Conservation (phyloP, 2,888 invertebrate species). For the Chirona hameri region DNA sequence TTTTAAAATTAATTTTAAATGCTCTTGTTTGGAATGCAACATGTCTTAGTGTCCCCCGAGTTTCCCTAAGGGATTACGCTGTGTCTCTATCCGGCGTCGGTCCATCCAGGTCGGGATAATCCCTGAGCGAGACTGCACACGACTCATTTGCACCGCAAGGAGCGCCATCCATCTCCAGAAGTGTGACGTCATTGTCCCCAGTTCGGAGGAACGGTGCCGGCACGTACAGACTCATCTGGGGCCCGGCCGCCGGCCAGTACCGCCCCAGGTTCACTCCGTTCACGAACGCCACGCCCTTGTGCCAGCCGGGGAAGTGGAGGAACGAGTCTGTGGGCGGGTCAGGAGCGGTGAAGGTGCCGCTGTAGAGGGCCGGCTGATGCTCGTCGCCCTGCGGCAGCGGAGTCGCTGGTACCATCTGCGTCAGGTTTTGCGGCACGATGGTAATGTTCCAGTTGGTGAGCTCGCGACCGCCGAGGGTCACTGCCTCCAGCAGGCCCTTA, state of each 20-base stretch:
- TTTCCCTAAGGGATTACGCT: too few species aligned
- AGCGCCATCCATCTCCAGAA: constrained; percentile 36
- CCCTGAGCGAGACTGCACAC: constrained; percentile 34
- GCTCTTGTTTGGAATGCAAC: too few species aligned
- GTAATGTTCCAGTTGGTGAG: constrained; percentile 44
- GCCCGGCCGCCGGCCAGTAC: constrained; percentile 54
- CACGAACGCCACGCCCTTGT: constrained; percentile 46
- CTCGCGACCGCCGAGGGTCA: constrained; percentile 39
- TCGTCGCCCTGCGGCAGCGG: constrained; percentile 37
- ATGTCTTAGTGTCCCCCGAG: too few species aligned
- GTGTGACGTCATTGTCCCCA: constrained; percentile 34
- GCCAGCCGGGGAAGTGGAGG: background rate
- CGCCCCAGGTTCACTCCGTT: constrained; percentile 53
- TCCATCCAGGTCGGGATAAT: constrained; percentile 34
- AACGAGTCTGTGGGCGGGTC: constrained; percentile 56
- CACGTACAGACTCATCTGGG: constrained; percentile 51
- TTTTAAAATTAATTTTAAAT: too few species aligned
- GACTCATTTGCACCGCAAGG: background rate
- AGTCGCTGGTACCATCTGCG: background rate
- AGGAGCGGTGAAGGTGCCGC: constrained; percentile 38
- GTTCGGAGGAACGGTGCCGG: constrained; percentile 44
- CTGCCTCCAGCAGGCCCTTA: constrained; percentile 32
- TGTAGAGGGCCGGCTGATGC: constrained; percentile 36
- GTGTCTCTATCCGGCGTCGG: constrained; percentile 32
- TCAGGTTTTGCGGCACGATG: constrained; percentile 47